Evolutionary conservation across 2,797 vertebrate species (phyloP).

Genomic region (Euthynnus affinis): DNA sequence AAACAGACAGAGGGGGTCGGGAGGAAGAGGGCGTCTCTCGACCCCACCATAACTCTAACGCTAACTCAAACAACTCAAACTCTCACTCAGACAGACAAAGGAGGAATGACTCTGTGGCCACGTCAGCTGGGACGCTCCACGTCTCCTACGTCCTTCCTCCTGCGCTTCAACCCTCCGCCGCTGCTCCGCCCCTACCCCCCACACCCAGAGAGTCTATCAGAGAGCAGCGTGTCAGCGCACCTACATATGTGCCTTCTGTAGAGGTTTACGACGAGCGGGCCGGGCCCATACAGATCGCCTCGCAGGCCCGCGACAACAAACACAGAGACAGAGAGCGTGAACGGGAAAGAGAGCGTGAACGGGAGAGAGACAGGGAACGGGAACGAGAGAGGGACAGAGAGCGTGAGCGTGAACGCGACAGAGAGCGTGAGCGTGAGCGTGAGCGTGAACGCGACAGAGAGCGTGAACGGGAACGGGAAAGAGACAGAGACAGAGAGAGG

Average conservation of each 20-base stretch:
- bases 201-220: constrained; percentile 88
- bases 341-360: constrained; percentile 26
- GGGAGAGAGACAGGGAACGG: constrained; percentile 52
- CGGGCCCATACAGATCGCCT: constrained; percentile 95
- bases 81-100: constrained; percentile 83
- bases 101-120: constrained; percentile 84
- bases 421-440: constrained; percentile 34
- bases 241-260: constrained; percentile 97
- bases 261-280: constrained; percentile 94
- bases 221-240: constrained; percentile 95
- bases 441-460: constrained; percentile 41
- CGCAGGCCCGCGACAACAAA: constrained; percentile 92
- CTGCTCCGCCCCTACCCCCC: constrained; percentile 84
- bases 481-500: constrained; percentile 44
- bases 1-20: constrained; percentile 67
- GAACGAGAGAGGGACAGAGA: constrained; percentile 60
- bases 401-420: constrained; percentile 49
- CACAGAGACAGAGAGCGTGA: constrained; percentile 68
- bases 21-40: constrained; percentile 87
- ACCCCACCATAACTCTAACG: constrained; percentile 70
- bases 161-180: constrained; percentile 83
- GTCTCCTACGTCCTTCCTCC: constrained; percentile 89
- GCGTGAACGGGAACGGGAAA: constrained; percentile 38
- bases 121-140: constrained; percentile 83
- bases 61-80: constrained; percentile 62